phyloP scores from a whole-genome alignment of 2,797 vertebrate species.

The Mormyrus hasselquistii region DNA sequence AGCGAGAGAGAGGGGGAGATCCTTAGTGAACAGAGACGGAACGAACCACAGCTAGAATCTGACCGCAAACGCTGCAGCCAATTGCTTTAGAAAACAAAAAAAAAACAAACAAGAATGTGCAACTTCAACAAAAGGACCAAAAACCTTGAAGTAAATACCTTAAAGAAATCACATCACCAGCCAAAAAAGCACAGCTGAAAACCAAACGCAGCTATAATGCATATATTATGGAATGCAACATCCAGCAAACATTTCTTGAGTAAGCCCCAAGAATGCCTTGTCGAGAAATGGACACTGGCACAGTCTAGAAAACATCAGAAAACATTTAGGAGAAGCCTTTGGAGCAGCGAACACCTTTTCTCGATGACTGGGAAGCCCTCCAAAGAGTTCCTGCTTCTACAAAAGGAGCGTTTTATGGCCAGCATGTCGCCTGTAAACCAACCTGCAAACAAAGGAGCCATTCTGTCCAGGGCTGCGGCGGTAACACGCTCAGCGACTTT shows the following conservation, averaged over 20 bases:
- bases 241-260: not conserved
- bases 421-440: conserved; percentile 25
- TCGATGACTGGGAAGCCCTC: not conserved
- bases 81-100: not conserved
- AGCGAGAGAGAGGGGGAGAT: not conserved
- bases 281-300: not conserved
- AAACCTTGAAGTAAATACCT: not conserved
- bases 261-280: not conserved
- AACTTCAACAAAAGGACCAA: not conserved
- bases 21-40: not conserved
- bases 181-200: not conserved
- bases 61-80: not conserved
- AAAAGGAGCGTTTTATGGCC: conserved; percentile 28
- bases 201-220: not conserved
- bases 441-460: conserved; percentile 40
- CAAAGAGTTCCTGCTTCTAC: not conserved
- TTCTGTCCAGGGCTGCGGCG: conserved; percentile 35
- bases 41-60: not conserved
- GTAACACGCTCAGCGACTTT: conserved; percentile 35
- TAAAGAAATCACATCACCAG: not conserved
- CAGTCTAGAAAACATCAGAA: not conserved
- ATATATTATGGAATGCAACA: not conserved
- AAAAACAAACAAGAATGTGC: not conserved
- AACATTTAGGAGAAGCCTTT: not conserved
- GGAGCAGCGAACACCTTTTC: not conserved